These are phyloP conservation scores for Otus sunia DNA, from an alignment of 2,113 vertebrate species.

Conservation along the genomic window DNA sequence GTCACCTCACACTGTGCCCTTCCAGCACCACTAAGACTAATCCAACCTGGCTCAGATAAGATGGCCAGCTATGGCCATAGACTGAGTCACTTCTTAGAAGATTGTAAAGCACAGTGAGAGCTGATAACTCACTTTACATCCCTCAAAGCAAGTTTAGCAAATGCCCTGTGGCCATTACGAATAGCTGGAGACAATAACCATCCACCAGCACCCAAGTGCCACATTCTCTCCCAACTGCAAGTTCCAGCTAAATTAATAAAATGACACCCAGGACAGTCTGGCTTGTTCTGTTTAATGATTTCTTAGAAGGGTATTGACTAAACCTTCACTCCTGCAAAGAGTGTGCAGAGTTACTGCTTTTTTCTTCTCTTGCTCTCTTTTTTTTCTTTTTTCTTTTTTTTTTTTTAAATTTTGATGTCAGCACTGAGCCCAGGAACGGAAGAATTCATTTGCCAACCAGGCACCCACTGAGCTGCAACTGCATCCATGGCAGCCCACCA, in stretches of 20 bases:
- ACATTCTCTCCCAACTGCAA: not conserved
- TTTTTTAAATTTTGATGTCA: not conserved
- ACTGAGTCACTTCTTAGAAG: not conserved
- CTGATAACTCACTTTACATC: not conserved
- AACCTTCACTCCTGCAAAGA: not conserved
- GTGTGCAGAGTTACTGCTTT: not conserved
- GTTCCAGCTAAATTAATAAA: not conserved
- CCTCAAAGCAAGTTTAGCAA: not conserved
- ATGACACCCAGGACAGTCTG: not conserved
- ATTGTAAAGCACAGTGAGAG: not conserved
- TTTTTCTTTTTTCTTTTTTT: too few relatives aligned
- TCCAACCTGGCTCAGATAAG: not conserved
- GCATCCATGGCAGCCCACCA: not conserved
- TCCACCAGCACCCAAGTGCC: not conserved
- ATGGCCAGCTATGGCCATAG: not conserved
- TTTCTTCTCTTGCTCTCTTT: not conserved
- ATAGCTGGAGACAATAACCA: not conserved
- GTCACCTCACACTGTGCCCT: not conserved
- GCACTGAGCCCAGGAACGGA: not conserved
- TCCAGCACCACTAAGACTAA: not conserved
- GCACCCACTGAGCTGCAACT: not conserved
- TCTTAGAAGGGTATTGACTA: not conserved
- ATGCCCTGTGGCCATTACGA: not conserved
- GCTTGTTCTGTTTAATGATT: not conserved
- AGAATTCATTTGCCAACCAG: not conserved